Evolutionary conservation across 2,797 vertebrate genomes (phyloP).

Genomic region (Myripristis jacobus): DNA sequence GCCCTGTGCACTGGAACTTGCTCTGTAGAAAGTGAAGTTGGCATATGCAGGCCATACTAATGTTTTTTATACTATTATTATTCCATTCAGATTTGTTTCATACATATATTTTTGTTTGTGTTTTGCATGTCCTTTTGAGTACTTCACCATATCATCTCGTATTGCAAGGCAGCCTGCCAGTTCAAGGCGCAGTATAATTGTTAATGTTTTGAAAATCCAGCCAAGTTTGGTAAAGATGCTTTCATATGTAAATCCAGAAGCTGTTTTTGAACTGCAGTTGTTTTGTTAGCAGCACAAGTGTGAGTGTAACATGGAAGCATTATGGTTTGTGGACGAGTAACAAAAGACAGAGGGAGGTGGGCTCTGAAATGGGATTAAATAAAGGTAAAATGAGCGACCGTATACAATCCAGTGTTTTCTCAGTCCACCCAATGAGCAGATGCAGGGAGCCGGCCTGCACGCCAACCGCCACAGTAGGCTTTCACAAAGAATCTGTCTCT

Average conservation of each 20-base stretch:
- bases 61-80: slow-evolving; percentile 19
- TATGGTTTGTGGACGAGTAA: slow-evolving; percentile 67
- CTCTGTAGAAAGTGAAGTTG: slow-evolving; percentile 47
- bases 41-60: slow-evolving; percentile 44
- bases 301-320: slow-evolving; percentile 71
- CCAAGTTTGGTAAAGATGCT: slow-evolving; percentile 78
- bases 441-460: slow-evolving; percentile 81
- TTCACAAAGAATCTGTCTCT: slow-evolving; percentile 88
- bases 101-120: slow-evolving; percentile 19
- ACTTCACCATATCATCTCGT: background rate
- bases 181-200: slow-evolving; percentile 64
- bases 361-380: slow-evolving; percentile 80
- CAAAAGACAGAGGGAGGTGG: slow-evolving; percentile 71
- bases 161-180: slow-evolving; percentile 47
- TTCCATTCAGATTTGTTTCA: slow-evolving; percentile 32
- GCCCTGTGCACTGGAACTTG: slow-evolving; percentile 40
- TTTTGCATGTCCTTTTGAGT: slow-evolving; percentile 11
- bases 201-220: slow-evolving; percentile 71
- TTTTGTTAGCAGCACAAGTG: slow-evolving; percentile 56
- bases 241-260: slow-evolving; percentile 80
- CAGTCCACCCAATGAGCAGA: slow-evolving; percentile 82
- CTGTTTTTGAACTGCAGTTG: slow-evolving; percentile 68
- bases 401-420: slow-evolving; percentile 80
- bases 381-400: slow-evolving; percentile 81
- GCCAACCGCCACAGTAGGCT: slow-evolving; percentile 84